Evolutionary conservation across 37 sponge, comb jelly and placozoan genomes (phyloP), one percentile per base, ranked within the genome.

Genomic region (Mnemiopsis leidyi): DNA sequence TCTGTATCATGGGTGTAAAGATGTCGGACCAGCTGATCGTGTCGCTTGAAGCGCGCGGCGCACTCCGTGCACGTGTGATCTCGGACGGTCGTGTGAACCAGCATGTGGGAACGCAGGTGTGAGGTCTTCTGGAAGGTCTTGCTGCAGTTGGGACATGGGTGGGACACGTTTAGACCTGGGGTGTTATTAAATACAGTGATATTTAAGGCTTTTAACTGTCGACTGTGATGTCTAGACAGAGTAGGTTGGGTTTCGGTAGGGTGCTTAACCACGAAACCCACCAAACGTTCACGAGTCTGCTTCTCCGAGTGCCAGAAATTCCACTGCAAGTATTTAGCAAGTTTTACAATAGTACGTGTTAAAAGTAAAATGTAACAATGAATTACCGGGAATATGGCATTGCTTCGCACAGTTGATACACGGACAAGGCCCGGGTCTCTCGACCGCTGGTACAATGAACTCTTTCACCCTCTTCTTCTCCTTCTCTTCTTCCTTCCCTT

Each of bases 1-100:
- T n/a, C 30, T 0, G 90, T 38, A 25, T 85, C 90, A 28, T 85
- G 90, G 25, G 90, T 85, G 90, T 85, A 85, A 39, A 85, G 90
- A 39, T 85, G 90, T 38, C 90, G 2, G 30, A 85, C 61, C 0
- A 85, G 90, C 40, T 40, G 90, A 40, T 85, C 90, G 61, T 40
- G 90, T 3, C 90, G 40, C 48, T 38, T 85, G 29, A 85, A 85
- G 29, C 16, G n/a, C 16, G 32, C 61, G 0, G 24, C 61, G 36
- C 90, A 85, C 40, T 40, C 90, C 18, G 13, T 40, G 61, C 90
- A 85, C 61, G 35, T 37, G 48, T 85, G 90, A 0, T 33, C 90
- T 0, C 90, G 90, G 3, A 16, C 61, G 7, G 21, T 33, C 23
- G 61, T 32, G 36, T 85, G 90, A 3, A 26, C 29, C 16, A 23